Conservation (phyloP, 2,113 vertebrate genomes). For the Cavia porcellus region DNA sequence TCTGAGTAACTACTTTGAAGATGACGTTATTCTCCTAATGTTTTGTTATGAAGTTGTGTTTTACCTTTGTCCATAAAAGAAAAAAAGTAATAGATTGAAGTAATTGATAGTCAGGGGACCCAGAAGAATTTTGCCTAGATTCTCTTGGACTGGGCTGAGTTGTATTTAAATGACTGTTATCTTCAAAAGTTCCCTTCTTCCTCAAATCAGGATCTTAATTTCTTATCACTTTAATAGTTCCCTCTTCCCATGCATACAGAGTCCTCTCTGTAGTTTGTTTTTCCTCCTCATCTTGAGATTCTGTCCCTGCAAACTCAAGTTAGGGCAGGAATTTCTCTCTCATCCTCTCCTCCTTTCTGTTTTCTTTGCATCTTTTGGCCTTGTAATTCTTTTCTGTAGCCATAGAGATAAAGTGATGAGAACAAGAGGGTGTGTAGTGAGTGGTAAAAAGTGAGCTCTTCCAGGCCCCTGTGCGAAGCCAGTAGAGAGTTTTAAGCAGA, state of each 20-base stretch:
- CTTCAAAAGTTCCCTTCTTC: neutral
- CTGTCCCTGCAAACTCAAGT: neutral
- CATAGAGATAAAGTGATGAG: neutral
- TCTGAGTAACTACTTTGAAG: neutral
- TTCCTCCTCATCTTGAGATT: neutral
- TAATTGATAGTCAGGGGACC: neutral
- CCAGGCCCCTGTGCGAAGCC: neutral
- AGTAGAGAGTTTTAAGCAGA: neutral
- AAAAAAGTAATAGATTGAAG: neutral
- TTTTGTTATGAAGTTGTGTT: neutral
- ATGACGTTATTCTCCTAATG: neutral
- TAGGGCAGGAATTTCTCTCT: neutral
- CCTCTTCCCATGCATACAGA: neutral
- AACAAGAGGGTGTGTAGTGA: neutral
- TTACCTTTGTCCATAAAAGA: neutral
- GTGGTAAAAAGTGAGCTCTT: neutral
- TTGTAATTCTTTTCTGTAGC: no score
- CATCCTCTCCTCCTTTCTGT: fast-evolving
- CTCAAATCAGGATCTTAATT: neutral
- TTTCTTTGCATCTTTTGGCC: neutral
- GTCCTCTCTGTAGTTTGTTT: neutral
- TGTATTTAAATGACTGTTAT: neutral
- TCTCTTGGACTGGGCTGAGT: neutral
- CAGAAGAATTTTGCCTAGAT: neutral
- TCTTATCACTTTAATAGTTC: neutral